Evolutionary conservation across 1,140 invertebrate species (phyloP).

Genomic region (Ceratosolen fusciceps): DNA sequence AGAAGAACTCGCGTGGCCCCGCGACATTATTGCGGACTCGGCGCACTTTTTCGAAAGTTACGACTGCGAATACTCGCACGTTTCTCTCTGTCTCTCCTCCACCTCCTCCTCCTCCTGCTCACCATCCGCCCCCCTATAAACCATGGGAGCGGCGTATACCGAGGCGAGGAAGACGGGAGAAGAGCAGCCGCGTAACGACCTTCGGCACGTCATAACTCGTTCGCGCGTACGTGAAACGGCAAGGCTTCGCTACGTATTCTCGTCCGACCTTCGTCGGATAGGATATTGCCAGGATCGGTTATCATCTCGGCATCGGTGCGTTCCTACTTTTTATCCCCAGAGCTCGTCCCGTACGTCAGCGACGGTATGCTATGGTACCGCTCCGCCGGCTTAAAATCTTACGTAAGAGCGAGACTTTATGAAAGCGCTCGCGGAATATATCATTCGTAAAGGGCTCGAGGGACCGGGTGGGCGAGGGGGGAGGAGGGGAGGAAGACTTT

Average conservation of each 20-base stretch:
- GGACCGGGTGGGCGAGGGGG: too few relatives aligned
- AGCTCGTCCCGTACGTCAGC: too few relatives aligned
- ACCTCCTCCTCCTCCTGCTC: too few relatives aligned
- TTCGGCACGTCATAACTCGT: constrained; percentile 28
- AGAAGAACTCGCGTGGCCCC: not conserved
- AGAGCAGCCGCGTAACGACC: constrained; percentile 22
- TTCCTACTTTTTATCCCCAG: not conserved
- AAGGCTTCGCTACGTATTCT: not conserved
- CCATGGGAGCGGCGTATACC: not conserved
- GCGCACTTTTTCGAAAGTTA: constrained; percentile 35
- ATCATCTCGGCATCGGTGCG: not conserved
- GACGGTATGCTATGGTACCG: too few relatives aligned
- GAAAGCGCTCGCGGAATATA: constrained; percentile 9
- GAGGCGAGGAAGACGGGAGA: not conserved
- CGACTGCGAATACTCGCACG: not conserved
- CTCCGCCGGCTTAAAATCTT: not conserved
- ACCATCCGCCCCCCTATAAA: constrained; percentile 9
- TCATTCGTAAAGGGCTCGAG: too few relatives aligned
- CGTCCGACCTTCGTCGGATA: too few relatives aligned
- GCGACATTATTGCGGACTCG: not conserved
- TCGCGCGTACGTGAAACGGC: not conserved
- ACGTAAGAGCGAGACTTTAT: not conserved
- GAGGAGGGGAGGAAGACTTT: too few relatives aligned
- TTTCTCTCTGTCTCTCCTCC: too few relatives aligned
- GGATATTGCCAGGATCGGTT: constrained; percentile 7